Evolutionary conservation across 1,140 invertebrate species (phyloP).

Genomic region (Eciton burchellii): DNA sequence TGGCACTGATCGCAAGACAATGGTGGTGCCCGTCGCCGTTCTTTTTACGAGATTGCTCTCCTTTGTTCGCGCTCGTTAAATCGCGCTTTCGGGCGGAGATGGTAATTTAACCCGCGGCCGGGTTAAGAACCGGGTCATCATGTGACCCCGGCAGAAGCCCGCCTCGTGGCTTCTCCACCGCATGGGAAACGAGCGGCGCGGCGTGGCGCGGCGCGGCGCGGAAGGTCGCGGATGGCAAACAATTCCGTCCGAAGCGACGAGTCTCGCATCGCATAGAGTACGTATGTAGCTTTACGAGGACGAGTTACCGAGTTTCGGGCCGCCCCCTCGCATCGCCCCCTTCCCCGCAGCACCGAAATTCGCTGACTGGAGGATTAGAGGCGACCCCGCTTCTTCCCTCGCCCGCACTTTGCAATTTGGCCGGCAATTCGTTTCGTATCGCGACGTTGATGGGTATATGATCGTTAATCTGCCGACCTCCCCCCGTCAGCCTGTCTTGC

Average conservation of each 20-base stretch:
- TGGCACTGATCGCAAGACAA: neutral
- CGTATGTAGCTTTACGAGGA: slow-evolving; percentile 52
- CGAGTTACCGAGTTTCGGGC: neutral
- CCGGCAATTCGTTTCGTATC: neutral
- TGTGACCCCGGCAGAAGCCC: slow-evolving; percentile 23
- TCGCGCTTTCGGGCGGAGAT: slow-evolving; percentile 12
- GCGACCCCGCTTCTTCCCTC: slow-evolving; percentile 9
- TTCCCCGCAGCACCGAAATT: slow-evolving; percentile 19
- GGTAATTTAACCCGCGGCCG: slow-evolving; percentile 45
- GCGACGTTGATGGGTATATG: slow-evolving; percentile 26
- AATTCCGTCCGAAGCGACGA: slow-evolving; percentile 50
- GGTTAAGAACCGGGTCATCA: slow-evolving; percentile 60
- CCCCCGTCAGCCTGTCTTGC: neutral
- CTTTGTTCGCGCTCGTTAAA: slow-evolving; percentile 43
- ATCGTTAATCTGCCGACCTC: slow-evolving; percentile 2
- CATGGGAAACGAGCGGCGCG: neutral
- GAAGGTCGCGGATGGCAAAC: slow-evolving; percentile 51
- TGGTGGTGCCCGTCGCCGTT: neutral
- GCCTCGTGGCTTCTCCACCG: slow-evolving; percentile 14
- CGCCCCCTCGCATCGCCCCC: neutral
- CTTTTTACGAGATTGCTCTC: slow-evolving; percentile 6
- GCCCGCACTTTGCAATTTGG: slow-evolving; percentile 16
- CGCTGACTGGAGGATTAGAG: slow-evolving; percentile 30
- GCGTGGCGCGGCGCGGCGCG: neutral
- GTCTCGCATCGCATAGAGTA: slow-evolving; percentile 6